A percentile compares a stretch with the other conserved stretches of the same genome.
phyloP scores from a whole-genome alignment of 2,113 vertebrate genomes.

The Rhinichthys klamathensis region DNA sequence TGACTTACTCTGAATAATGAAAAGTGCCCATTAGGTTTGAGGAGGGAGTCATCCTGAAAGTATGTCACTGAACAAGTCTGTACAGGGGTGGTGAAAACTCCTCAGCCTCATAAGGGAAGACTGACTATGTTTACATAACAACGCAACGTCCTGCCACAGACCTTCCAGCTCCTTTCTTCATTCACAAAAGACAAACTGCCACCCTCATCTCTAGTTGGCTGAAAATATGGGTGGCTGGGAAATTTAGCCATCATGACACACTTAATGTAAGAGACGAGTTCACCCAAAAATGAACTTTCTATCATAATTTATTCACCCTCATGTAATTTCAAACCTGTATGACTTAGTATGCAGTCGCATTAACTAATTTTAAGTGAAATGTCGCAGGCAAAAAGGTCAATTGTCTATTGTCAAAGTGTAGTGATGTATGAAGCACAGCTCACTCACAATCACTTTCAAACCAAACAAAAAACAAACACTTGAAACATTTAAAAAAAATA shows the following conservation, averaged over 20 bases:
- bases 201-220: not conserved
- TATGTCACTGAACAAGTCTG: constrained; percentile 60
- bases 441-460: not conserved
- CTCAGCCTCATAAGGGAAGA: not conserved
- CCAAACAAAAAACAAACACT: not conserved
- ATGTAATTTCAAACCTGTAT: not conserved
- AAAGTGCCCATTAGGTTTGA: constrained; percentile 1
- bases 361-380: not conserved
- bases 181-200: constrained; percentile 4
- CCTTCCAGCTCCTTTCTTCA: constrained; percentile 10
- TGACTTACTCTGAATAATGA: constrained; percentile 27
- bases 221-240: not conserved
- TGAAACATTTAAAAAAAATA: not conserved
- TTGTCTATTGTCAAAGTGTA: not conserved
- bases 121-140: constrained; percentile 34
- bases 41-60: constrained; percentile 59
- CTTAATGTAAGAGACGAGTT: not conserved
- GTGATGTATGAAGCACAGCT: not conserved
- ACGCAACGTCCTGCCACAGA: constrained; percentile 14
- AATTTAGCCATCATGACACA: not conserved
- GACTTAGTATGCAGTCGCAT: not conserved
- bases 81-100: constrained; percentile 46
- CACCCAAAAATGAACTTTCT: not conserved
- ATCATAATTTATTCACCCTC: not conserved
- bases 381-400: not conserved